These are phyloP conservation scores for Lithosia quadra DNA, from an alignment of 2,888 invertebrate genomes.

Conservation along the genomic window DNA sequence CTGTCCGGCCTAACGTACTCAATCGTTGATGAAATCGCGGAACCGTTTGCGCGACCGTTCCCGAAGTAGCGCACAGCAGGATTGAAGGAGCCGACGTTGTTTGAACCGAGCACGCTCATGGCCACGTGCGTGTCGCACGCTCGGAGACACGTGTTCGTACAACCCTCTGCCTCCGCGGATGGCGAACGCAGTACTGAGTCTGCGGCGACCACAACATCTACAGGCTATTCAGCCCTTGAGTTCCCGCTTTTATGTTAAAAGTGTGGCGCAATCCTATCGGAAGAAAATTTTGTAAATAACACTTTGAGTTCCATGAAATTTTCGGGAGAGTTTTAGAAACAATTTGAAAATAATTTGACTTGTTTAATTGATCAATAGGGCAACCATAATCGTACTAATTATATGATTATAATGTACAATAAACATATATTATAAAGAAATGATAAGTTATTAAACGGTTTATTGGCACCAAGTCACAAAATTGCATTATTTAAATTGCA, in stretches of 20 bases:
- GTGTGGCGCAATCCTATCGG: background rate
- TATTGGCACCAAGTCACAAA: background rate
- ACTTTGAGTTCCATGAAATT: background rate
- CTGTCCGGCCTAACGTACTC: conserved; percentile 64
- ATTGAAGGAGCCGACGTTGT: conserved; percentile 71
- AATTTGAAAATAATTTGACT: background rate
- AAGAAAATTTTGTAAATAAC: background rate
- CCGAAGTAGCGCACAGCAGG: conserved; percentile 77
- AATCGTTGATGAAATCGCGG: conserved; percentile 58
- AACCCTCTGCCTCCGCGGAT: conserved; percentile 36
- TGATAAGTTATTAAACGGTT: background rate
- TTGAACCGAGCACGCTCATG: conserved; percentile 65
- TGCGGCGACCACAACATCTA: background rate
- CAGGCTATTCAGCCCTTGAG: conserved; percentile 13
- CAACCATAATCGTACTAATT: too few species aligned
- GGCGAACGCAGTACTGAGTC: background rate
- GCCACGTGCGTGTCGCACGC: conserved; percentile 74
- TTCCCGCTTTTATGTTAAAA: background rate
- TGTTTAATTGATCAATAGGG: background rate
- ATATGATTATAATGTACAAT: too few species aligned
- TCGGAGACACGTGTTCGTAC: conserved; percentile 57
- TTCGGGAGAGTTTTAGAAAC: background rate
- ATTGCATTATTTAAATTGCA: background rate
- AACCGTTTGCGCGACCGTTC: conserved; percentile 71
- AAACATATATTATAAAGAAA: background rate